Evolutionary conservation across 2,888 invertebrate species (phyloP).

Genomic region (Dynastes grantii): DNA sequence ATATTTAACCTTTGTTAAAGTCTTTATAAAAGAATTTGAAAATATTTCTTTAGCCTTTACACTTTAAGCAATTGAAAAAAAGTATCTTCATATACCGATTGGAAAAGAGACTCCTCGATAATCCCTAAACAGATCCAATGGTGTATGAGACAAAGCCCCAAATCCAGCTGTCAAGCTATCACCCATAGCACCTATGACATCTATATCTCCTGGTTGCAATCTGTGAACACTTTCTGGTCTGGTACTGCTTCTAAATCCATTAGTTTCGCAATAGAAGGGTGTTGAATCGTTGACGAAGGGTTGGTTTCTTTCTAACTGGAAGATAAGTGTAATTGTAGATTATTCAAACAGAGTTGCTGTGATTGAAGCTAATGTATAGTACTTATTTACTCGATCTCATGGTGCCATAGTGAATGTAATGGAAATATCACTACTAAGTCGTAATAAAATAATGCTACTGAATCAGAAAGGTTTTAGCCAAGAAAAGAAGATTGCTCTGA

Average conservation of each 20-base stretch:
- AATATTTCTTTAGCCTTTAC: too few species aligned
- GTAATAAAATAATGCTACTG: too few species aligned
- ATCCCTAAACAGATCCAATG: constrained; percentile 66
- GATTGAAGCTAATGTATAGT: background rate
- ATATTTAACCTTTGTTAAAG: too few species aligned
- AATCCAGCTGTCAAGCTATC: constrained; percentile 77
- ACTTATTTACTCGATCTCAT: too few species aligned
- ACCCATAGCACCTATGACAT: constrained; percentile 75
- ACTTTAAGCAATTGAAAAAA: too few species aligned
- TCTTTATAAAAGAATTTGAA: too few species aligned
- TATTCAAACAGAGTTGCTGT: background rate
- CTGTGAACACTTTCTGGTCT: constrained; percentile 74
- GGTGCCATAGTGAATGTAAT: too few species aligned
- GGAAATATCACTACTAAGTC: too few species aligned
- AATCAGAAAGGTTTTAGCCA: too few species aligned
- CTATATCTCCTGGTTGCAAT: constrained; percentile 77
- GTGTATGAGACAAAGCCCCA: constrained; percentile 71
- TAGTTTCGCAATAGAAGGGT: constrained; percentile 68
- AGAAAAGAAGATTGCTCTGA: too few species aligned
- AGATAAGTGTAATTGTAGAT: background rate
- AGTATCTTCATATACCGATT: constrained; percentile 42
- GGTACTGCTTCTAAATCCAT: constrained; percentile 61
- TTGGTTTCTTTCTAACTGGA: background rate
- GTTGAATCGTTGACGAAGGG: constrained; percentile 35
- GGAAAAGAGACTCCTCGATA: constrained; percentile 61